A percentile compares a stretch with the other conserved stretches of the same genome.
Evolutionary conservation across 1,140 invertebrate genomes (phyloP).

Genomic region (Drosophila yakuba): DNA sequence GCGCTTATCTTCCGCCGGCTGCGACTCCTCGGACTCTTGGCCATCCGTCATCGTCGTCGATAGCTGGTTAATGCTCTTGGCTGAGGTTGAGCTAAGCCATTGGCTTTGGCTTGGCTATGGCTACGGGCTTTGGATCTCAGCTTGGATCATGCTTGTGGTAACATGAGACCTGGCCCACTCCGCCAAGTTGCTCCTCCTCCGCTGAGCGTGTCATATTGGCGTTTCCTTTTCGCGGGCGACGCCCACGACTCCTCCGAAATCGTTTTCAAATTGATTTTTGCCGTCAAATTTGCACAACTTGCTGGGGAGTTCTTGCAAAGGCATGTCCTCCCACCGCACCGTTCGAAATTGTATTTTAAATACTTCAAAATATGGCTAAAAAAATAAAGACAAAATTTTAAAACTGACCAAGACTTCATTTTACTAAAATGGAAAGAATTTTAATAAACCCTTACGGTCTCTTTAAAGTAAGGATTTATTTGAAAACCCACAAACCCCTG

Average conservation of each 20-base stretch:
- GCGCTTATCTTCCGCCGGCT: conserved; percentile 64
- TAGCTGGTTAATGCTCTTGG: conserved; percentile 74
- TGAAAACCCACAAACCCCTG: no score
- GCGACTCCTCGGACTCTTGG: conserved; percentile 36
- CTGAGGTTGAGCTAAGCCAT: conserved; percentile 10
- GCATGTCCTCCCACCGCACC: conserved; percentile 24
- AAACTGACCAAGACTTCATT: no score
- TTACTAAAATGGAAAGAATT: no score
- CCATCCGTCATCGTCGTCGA: conserved; percentile 79
- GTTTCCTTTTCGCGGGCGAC: conserved; percentile 75
- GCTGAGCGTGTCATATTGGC: conserved; percentile 80
- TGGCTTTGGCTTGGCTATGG: not conserved
- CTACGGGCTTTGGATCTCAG: conserved; percentile 2
- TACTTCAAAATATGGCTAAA: not conserved
- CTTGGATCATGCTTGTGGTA: conserved; percentile 26
- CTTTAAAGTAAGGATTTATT: no score
- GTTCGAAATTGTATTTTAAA: not conserved
- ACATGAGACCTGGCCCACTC: conserved; percentile 37
- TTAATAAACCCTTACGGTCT: no score
- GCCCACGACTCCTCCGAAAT: conserved; percentile 74
- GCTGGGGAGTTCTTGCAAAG: conserved; percentile 36
- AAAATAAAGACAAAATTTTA: not conserved
- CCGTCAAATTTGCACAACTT: conserved; percentile 79
- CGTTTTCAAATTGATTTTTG: conserved; percentile 82
- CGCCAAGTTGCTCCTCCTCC: conserved; percentile 45